Conservation (phyloP, 2,888 invertebrate species). For the Notocelia uddmanniana region DNA sequence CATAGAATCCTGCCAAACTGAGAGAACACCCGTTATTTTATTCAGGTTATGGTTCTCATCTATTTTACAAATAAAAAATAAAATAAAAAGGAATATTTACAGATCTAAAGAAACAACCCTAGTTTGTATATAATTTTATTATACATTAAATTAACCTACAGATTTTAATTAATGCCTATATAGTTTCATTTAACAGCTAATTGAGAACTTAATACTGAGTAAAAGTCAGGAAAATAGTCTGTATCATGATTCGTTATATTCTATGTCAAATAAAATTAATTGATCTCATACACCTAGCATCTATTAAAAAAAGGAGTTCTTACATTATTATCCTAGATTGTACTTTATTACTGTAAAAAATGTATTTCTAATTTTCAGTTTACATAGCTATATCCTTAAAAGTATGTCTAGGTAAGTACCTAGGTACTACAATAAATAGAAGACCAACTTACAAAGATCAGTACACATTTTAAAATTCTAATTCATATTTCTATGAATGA, state of each 20-base stretch:
- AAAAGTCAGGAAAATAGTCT: slow-evolving; percentile 69
- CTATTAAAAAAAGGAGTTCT: slow-evolving; percentile 69
- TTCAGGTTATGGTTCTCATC: slow-evolving; percentile 2
- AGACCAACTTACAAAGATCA: slow-evolving; percentile 80
- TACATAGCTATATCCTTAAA: slow-evolving; percentile 79
- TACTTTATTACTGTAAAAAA: slow-evolving; percentile 78
- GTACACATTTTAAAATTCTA: slow-evolving; percentile 76
- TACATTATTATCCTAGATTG: slow-evolving; percentile 80
- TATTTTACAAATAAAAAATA: slow-evolving; percentile 45
- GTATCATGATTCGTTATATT: slow-evolving; percentile 66
- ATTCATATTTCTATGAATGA: slow-evolving; percentile 74
- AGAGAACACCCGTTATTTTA: slow-evolving; percentile 18
- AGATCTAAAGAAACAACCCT: slow-evolving; percentile 83
- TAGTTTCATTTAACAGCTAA: slow-evolving; percentile 70
- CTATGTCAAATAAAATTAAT: slow-evolving; percentile 67
- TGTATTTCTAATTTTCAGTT: slow-evolving; percentile 68
- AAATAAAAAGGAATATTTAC: slow-evolving; percentile 74
- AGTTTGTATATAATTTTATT: slow-evolving; percentile 78
- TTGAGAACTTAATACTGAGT: slow-evolving; percentile 84
- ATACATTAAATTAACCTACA: slow-evolving; percentile 75
- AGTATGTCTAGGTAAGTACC: slow-evolving; percentile 81
- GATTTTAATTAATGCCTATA: slow-evolving; percentile 72
- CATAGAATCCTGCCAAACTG: slow-evolving; percentile 1
- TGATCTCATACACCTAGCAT: slow-evolving; percentile 71
- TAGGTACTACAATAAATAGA: slow-evolving; percentile 85